phyloP scores from a whole-genome alignment of 2,888 invertebrate species.

The Meta bourneti region DNA sequence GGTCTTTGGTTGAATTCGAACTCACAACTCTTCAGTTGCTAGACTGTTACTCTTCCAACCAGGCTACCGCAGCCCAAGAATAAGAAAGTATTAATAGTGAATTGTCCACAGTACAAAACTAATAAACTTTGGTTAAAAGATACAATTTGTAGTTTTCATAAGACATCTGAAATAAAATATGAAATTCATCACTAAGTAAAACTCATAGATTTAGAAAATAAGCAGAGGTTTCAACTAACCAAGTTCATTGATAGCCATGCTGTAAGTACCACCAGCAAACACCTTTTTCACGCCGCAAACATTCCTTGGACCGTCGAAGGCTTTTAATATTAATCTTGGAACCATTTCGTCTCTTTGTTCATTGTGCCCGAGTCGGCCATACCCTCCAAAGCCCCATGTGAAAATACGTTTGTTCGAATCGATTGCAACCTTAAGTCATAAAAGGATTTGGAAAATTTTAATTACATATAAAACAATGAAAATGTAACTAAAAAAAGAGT shows the following conservation, averaged over 20 bases:
- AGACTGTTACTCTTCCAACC: too few relatives aligned
- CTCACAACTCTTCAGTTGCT: too few relatives aligned
- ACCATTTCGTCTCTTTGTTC: conserved; percentile 95
- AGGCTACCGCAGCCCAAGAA: too few relatives aligned
- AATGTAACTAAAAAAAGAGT: background rate
- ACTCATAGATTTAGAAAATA: conserved; percentile 3
- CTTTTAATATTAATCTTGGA: conserved; percentile 90
- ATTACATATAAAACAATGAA: background rate
- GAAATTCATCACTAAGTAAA: background rate
- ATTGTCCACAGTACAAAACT: too few relatives aligned
- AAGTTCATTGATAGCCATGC: conserved; percentile 89
- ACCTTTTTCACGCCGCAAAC: conserved; percentile 88
- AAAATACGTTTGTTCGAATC: conserved; percentile 93
- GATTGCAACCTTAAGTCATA: conserved; percentile 82
- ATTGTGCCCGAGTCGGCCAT: conserved; percentile 95
- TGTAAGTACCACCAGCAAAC: conserved; percentile 92
- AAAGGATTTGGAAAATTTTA: background rate
- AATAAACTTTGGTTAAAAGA: too few relatives aligned
- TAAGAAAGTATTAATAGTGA: too few relatives aligned
- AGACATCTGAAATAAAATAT: too few relatives aligned
- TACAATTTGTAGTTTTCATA: too few relatives aligned
- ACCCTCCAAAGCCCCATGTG: conserved; percentile 98
- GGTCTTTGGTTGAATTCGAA: too few relatives aligned
- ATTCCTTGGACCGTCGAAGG: conserved; percentile 88
- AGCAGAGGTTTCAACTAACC: conserved; percentile 27